phyloP scores from a whole-genome alignment of 2,113 vertebrate species.

The Apistogramma diplotaenia region DNA sequence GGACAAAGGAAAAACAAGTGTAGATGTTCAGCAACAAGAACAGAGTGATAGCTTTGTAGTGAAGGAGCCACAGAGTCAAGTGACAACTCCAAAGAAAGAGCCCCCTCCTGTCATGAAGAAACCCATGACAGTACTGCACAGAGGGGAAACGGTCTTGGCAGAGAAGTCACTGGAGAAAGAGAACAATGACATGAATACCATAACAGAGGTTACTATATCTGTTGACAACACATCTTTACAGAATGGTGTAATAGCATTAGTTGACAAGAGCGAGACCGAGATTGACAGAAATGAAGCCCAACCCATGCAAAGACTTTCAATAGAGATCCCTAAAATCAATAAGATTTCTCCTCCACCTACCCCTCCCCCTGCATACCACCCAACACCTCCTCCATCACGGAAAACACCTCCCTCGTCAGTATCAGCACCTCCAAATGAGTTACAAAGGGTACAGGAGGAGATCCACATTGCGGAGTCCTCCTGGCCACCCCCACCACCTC shows the following conservation, averaged over 20 bases:
- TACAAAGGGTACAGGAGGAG: constrained; percentile 54
- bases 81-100: constrained; percentile 44
- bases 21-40: constrained; percentile 18
- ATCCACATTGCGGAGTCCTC: constrained; percentile 42
- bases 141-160: constrained; percentile 5
- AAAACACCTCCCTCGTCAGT: constrained; percentile 63
- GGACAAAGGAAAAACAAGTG: neutral
- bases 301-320: constrained; percentile 31
- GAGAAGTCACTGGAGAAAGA: constrained; percentile 13
- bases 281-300: neutral
- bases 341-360: constrained; percentile 81
- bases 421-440: constrained; percentile 31
- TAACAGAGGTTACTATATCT: constrained; percentile 7
- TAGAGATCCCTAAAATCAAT: constrained; percentile 32
- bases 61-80: constrained; percentile 15
- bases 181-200: neutral
- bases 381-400: constrained; percentile 83
- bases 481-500: constrained; percentile 91
- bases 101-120: constrained; percentile 70
- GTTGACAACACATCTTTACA: constrained; percentile 15
- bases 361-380: constrained; percentile 86
- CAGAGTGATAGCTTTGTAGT: neutral
- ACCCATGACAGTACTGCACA: constrained; percentile 23
- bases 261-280: neutral
- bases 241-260: neutral